phyloP scores from a whole-genome alignment of 2,113 vertebrate species.

The Chitala chitala region DNA sequence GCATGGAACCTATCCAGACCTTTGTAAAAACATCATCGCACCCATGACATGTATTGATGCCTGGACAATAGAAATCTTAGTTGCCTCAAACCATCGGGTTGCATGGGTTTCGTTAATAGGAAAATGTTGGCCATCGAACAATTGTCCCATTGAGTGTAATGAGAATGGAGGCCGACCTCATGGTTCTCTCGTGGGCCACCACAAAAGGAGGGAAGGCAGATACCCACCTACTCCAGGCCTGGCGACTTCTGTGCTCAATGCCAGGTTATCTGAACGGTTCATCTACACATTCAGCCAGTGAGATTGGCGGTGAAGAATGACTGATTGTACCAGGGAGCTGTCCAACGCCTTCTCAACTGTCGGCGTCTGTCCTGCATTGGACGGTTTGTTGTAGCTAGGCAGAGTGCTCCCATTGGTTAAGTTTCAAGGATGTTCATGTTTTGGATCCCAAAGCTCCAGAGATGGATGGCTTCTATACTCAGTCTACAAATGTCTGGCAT shows the following conservation, averaged over 20 bases:
- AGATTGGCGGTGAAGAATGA: background rate
- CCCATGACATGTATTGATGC: constrained; percentile 34
- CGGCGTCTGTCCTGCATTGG: background rate
- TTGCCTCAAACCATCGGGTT: constrained; percentile 44
- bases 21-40: constrained; percentile 24
- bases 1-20: constrained; percentile 19
- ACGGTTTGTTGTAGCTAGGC: background rate
- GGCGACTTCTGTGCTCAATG: constrained; percentile 26
- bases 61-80: constrained; percentile 53
- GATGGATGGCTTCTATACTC: background rate
- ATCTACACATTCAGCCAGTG: constrained; percentile 22
- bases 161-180: constrained; percentile 53
- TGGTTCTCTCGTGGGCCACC: constrained; percentile 56
- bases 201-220: constrained; percentile 40
- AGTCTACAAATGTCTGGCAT: too few relatives aligned
- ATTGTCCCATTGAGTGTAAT: constrained; percentile 50
- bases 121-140: constrained; percentile 56
- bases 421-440: background rate
- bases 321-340: background rate
- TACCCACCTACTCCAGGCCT: constrained; percentile 53
- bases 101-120: constrained; percentile 44
- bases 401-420: background rate
- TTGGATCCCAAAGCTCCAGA: background rate
- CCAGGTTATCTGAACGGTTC: constrained; percentile 31
- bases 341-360: background rate